Base-by-base conservation (phyloP, 2,888 invertebrate species). In the Cataglyphis cursor region DNA sequence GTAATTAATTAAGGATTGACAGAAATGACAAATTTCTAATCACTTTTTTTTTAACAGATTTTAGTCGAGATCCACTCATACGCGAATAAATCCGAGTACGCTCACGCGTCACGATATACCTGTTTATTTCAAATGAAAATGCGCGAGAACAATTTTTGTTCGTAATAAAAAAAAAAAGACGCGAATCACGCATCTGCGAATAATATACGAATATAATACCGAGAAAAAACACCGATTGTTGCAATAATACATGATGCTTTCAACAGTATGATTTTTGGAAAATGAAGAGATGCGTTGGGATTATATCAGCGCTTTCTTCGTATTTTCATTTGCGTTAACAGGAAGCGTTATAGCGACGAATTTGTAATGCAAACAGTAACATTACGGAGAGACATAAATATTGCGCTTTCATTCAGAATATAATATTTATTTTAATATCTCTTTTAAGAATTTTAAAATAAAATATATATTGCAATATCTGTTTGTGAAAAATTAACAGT, bases 201-300 rank as follows among this genome's bases (percentile, higher is more conserved):
- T 75, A 64, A 28, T 72, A 57, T 57, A 35, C 38, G 21, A 18
- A 35, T 74, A 74, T 74, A 74, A 74, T 74, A 15, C 57, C 57
- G 54, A 66, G 54, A 41, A 68, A 48, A 28, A 76, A 75, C 62
- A 76, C 54, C 38, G 65, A 18, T 75, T 65, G 66, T 12, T 41
- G 54, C 38, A 76, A 76, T 76, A 76, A 76, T 76, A 57, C 57
- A 76, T 76, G 54, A 76, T 5, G 68, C 76, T 76, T 76, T 76
- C 76, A 76, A 57, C 76, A 31, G 51, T 68, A 66, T 66, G 54
- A 66, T 76, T 76, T 76, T 76, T 31, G 54, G 41, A 76, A 68
- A 76, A 57, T 68, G 68, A n/a, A 24, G 24, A 76, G 57, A 57
- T 76, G 21, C 31, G 57, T 28, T 35, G 38, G 38, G 21, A 54